These are phyloP conservation scores for Gobionotothen gibberifrons DNA, from an alignment of 2,797 vertebrate genomes.

Conservation along the genomic window DNA sequence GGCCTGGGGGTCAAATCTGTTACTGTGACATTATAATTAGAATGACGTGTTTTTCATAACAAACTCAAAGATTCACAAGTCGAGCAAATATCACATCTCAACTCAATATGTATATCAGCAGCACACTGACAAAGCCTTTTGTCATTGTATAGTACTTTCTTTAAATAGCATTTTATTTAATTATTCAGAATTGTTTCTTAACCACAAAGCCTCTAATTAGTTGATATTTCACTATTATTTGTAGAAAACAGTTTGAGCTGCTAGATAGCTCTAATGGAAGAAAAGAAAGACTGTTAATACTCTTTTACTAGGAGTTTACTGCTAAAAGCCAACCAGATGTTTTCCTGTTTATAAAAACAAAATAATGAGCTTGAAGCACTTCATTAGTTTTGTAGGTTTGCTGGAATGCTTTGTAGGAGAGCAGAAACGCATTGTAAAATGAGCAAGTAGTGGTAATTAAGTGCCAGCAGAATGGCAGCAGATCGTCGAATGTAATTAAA, in stretches of 20 bases:
- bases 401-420: conserved; percentile 51
- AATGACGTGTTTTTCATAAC: no score
- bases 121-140: not conserved
- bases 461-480: conserved; percentile 22
- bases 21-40: conserved; percentile 30
- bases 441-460: conserved; percentile 10
- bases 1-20: conserved; percentile 10
- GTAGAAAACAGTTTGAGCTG: conserved; percentile 7
- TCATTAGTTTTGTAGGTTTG: conserved; percentile 52
- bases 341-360: conserved; percentile 63
- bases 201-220: conserved; percentile 33
- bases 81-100: no score
- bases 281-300: conserved; percentile 30
- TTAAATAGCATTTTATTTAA: no score
- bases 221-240: conserved; percentile 21
- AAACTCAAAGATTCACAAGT: no score
- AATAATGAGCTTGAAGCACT: conserved; percentile 58
- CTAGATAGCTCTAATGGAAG: conserved; percentile 19
- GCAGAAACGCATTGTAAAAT: conserved; percentile 40
- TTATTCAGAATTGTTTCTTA: conserved; percentile 8
- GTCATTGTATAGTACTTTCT: not conserved
- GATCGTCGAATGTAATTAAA: not conserved
- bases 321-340: conserved; percentile 49
- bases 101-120: not conserved
- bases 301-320: conserved; percentile 28